Evolutionary conservation across 2,888 invertebrate species (phyloP).

Genomic region (Synanthedon myopaeformis): DNA sequence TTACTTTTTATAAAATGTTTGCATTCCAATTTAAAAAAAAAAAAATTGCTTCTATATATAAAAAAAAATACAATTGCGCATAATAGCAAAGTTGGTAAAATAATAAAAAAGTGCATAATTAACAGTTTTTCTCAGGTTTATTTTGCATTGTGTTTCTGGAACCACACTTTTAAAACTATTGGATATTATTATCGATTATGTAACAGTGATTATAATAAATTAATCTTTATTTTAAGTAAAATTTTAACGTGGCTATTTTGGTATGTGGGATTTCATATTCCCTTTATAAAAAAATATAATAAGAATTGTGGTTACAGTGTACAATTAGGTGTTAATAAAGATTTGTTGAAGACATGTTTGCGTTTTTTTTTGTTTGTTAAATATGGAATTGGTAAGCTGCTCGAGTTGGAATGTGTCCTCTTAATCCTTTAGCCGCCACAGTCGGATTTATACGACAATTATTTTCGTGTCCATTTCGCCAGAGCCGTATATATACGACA

Average conservation of each 20-base stretch:
- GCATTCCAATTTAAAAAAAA: conserved; percentile 9
- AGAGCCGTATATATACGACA: too few relatives aligned
- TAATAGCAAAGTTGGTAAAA: not conserved
- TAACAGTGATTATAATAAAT: not conserved
- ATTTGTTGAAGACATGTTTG: conserved; percentile 13
- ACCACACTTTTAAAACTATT: not conserved
- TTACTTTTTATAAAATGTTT: conserved; percentile 2
- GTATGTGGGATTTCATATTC: conserved; percentile 12
- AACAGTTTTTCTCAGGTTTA: too few relatives aligned
- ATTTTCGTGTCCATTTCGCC: too few relatives aligned
- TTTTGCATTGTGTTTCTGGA: not conserved
- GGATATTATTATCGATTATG: not conserved
- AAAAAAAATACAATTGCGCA: too few relatives aligned
- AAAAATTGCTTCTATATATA: conserved; percentile 1
- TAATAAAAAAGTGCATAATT: not conserved
- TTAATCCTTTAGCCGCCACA: too few relatives aligned
- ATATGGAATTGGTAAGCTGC: too few relatives aligned
- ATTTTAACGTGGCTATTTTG: conserved; percentile 10
- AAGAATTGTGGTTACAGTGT: conserved; percentile 29
- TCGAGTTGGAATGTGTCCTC: too few relatives aligned
- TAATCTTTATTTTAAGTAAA: not conserved
- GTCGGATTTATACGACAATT: too few relatives aligned
- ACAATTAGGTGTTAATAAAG: conserved; percentile 22
- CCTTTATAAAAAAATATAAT: conserved; percentile 16
- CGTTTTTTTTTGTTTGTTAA: conserved; percentile 11